Percentiles rank a stretch among this genome's conserved stretches.
Evolutionary conservation across 2,797 vertebrate species (phyloP).

Genomic region (Pygocentrus nattereri): DNA sequence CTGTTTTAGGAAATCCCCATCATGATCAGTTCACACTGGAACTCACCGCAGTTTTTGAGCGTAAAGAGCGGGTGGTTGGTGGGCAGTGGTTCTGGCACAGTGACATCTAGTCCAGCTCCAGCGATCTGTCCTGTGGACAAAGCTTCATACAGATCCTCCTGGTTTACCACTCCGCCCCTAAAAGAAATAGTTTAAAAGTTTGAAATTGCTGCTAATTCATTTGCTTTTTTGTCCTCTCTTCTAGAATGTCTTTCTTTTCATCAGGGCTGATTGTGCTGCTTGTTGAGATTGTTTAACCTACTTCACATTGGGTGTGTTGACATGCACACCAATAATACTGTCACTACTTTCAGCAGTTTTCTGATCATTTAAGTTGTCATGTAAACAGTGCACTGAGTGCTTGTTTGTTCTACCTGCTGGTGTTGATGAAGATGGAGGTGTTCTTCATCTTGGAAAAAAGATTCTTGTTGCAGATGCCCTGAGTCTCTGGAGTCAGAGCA

Average conservation of each 20-base stretch:
- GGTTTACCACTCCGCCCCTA: constrained; percentile 81
- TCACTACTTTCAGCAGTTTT: too few species aligned
- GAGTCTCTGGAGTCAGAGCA: constrained; percentile 76
- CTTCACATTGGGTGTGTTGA: too few species aligned
- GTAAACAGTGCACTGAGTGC: too few species aligned
- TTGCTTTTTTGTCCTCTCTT: too few species aligned
- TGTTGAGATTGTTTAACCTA: too few species aligned
- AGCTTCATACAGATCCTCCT: constrained; percentile 80
- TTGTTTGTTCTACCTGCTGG: constrained; percentile 71
- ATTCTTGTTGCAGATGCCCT: constrained; percentile 75
- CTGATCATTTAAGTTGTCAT: too few species aligned
- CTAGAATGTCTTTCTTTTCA: too few species aligned
- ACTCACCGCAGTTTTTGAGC: constrained; percentile 80
- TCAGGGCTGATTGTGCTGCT: too few species aligned
- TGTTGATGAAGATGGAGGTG: constrained; percentile 76
- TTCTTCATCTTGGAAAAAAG: constrained; percentile 80
- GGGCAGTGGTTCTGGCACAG: constrained; percentile 79
- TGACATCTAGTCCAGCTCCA: constrained; percentile 78
- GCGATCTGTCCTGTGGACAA: constrained; percentile 74
- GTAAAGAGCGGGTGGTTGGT: constrained; percentile 77
- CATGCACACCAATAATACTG: too few species aligned
- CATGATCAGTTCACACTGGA: background rate
- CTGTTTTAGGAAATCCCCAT: background rate
- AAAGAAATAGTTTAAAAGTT: background rate
- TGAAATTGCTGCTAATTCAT: too few species aligned